Percentiles rank a stretch among this genome's conserved stretches.
These are phyloP conservation scores for Neoascia interrupta DNA, from an alignment of 2,888 invertebrate species.

Conservation along the genomic window DNA sequence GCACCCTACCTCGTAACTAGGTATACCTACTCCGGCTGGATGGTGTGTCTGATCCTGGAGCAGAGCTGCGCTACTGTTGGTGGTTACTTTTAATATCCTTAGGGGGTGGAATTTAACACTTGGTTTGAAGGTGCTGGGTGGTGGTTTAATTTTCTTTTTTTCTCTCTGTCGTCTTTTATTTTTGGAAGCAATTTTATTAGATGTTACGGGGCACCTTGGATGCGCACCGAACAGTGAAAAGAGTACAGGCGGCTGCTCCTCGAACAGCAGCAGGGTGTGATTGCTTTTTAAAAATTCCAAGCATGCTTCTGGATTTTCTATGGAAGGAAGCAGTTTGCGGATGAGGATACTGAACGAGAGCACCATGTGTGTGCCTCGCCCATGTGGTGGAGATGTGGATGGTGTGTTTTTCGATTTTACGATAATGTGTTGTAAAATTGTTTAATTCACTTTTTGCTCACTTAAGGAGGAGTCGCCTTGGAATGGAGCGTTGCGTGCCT, in stretches of 20 bases:
- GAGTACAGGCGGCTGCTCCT: too few relatives aligned
- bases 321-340: constrained; percentile 2
- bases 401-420: constrained; percentile 31
- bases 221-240: not conserved
- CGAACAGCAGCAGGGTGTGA: constrained; percentile 17
- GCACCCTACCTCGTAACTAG: not conserved
- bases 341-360: constrained; percentile 7
- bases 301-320: constrained; percentile 27
- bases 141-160: constrained; percentile 5
- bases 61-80: not conserved
- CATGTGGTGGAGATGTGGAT: not conserved
- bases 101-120: constrained; percentile 33
- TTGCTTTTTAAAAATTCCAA: constrained; percentile 47
- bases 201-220: constrained; percentile 13
- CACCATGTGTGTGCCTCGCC: constrained; percentile 24
- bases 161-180: too few relatives aligned
- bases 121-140: not conserved
- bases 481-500: constrained; percentile 16
- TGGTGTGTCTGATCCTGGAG: constrained; percentile 2
- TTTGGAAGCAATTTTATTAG: constrained; percentile 32
- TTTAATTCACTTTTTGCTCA: constrained; percentile 56
- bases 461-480: constrained; percentile 33
- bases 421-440: constrained; percentile 55
- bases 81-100: constrained; percentile 40
- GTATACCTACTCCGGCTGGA: not conserved